phyloP scores from a whole-genome alignment of 23 tunicate species.

The Aplidium turbinatum region DNA sequence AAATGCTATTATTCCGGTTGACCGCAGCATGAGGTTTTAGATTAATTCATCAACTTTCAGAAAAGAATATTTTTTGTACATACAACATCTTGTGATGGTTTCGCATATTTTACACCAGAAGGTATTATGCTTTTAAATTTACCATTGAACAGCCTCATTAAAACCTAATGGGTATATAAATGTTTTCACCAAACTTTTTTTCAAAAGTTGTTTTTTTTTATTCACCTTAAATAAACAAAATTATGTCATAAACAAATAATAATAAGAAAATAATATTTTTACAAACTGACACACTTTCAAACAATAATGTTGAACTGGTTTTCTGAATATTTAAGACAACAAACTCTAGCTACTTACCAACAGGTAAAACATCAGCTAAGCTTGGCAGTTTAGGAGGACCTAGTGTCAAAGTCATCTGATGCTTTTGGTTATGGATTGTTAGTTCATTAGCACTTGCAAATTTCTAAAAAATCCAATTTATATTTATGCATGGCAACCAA shows the following conservation, averaged over 20 bases:
- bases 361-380: slow-evolving; percentile 74
- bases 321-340: not conserved
- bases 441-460: slow-evolving; percentile 41
- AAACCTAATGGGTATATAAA: too few relatives aligned
- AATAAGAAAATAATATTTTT: not conserved
- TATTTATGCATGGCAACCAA: too few relatives aligned
- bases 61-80: too few relatives aligned
- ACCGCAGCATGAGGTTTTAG: too few relatives aligned
- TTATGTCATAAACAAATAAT: not conserved
- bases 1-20: too few relatives aligned
- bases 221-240: not conserved
- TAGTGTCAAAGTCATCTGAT: slow-evolving; percentile 89
- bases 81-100: too few relatives aligned
- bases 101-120: too few relatives aligned
- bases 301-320: not conserved
- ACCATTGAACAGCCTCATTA: too few relatives aligned
- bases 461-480: slow-evolving; percentile 34
- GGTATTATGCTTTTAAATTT: too few relatives aligned
- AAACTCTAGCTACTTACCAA: slow-evolving; percentile 57
- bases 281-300: too few relatives aligned
- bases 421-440: slow-evolving; percentile 70
- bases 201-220: not conserved
- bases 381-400: slow-evolving; percentile 52
- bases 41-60: too few relatives aligned
- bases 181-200: slow-evolving; percentile 3